A percentile compares a stretch with the other conserved stretches of the same genome.
Evolutionary conservation across 2,797 vertebrate species (phyloP).

Genomic region (Philypnodon macrostomus): DNA sequence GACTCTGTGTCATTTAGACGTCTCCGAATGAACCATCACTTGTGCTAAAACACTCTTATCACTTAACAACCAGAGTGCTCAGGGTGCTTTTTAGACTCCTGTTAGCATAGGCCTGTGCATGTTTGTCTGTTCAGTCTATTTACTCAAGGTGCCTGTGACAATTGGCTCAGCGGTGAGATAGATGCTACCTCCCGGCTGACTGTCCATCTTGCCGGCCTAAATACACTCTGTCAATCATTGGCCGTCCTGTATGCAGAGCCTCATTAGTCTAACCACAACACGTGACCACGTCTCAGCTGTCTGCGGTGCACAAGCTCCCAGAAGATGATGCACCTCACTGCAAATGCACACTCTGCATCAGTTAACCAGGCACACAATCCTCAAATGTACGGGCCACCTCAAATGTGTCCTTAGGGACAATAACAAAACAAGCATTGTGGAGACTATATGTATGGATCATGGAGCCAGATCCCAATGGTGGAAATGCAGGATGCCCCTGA

Average conservation of each 20-base stretch:
- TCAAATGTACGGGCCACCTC: no score
- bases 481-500: slow-evolving; percentile 32
- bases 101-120: slow-evolving; percentile 5
- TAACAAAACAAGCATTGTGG: slow-evolving; percentile 7
- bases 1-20: slow-evolving; percentile 14
- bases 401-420: slow-evolving; percentile 15
- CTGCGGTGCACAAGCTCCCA: slow-evolving; percentile 26
- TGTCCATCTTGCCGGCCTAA: slow-evolving; percentile 55
- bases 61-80: slow-evolving; percentile 22
- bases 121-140: slow-evolving; percentile 3
- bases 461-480: slow-evolving; percentile 26
- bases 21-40: slow-evolving; percentile 18
- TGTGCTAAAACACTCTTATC: slow-evolving; percentile 36
- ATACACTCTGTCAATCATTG: slow-evolving; percentile 63
- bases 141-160: slow-evolving; percentile 34
- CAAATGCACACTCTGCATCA: slow-evolving; percentile 7
- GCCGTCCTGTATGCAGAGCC: slow-evolving; percentile 47
- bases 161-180: slow-evolving; percentile 32
- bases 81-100: slow-evolving; percentile 31
- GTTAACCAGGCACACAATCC: slow-evolving; percentile 19
- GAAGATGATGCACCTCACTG: slow-evolving; percentile 17
- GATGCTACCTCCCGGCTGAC: slow-evolving; percentile 45
- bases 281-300: slow-evolving; percentile 33
- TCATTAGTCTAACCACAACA: slow-evolving; percentile 70
- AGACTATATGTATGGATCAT: slow-evolving; percentile 21